These are phyloP conservation scores for Protosalanx chinensis DNA, from an alignment of 2,797 vertebrate species.

Conservation along the genomic window DNA sequence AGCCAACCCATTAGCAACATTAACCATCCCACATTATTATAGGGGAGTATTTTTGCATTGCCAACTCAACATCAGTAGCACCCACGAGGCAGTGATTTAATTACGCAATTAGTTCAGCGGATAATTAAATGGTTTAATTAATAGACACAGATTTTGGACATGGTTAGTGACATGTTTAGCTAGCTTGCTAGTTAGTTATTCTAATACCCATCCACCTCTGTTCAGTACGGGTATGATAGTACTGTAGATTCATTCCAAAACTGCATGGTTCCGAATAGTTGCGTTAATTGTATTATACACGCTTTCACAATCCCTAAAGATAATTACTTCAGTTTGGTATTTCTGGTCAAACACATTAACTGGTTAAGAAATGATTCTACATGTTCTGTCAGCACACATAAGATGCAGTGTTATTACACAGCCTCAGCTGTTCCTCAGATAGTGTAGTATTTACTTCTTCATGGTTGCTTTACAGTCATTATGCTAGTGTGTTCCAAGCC, in stretches of 20 bases:
- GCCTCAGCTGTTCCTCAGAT: constrained; percentile 59
- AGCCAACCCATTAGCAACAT: constrained; percentile 66
- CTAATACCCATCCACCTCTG: constrained; percentile 70
- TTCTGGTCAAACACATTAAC: constrained; percentile 36
- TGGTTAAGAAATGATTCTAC: constrained; percentile 52
- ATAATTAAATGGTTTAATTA: constrained; percentile 79
- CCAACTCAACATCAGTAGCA: constrained; percentile 67
- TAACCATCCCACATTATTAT: constrained; percentile 69
- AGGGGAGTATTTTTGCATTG: constrained; percentile 70
- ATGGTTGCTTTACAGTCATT: constrained; percentile 68
- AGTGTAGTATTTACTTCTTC: constrained; percentile 66
- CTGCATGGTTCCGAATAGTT: constrained; percentile 52
- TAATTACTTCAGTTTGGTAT: constrained; percentile 44
- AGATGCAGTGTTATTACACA: constrained; percentile 32
- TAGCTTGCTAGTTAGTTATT: constrained; percentile 66
- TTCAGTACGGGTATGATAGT: constrained; percentile 61
- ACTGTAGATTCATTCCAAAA: constrained; percentile 48
- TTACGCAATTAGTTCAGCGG: constrained; percentile 76
- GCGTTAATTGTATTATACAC: constrained; percentile 49
- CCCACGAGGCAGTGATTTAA: constrained; percentile 77
- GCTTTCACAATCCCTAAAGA: background rate
- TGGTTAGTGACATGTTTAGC: constrained; percentile 66
- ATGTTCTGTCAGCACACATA: constrained; percentile 26
- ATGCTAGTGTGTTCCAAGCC: constrained; percentile 56
- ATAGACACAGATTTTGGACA: constrained; percentile 74